phyloP scores from a whole-genome alignment of 1,140 invertebrate species.

The Drosophila jambulina region DNA sequence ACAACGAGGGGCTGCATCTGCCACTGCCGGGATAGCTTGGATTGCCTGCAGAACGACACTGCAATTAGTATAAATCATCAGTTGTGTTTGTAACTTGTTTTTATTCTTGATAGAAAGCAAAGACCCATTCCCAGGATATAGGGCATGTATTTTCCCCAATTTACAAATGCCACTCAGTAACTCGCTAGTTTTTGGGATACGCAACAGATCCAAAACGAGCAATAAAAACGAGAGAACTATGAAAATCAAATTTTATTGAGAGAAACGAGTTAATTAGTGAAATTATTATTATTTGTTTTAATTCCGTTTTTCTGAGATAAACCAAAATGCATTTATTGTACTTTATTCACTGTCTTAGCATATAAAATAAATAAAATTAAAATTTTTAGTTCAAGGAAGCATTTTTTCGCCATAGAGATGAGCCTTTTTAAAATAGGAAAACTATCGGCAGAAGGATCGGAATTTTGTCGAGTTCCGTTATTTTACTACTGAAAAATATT shows the following conservation, averaged over 20 bases:
- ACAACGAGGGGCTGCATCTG: conserved; percentile 92
- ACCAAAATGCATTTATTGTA: no score
- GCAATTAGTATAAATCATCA: conserved; percentile 73
- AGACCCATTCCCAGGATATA: conserved; percentile 49
- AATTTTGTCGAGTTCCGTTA: not conserved
- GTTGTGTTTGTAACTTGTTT: conserved; percentile 75
- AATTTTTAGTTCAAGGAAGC: not conserved
- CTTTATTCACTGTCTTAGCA: not conserved
- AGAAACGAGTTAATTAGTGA: not conserved
- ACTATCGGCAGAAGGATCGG: not conserved
- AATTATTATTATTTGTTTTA: not conserved
- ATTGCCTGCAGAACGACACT: conserved; percentile 10
- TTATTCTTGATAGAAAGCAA: conserved; percentile 62
- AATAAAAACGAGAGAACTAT: conserved; percentile 29
- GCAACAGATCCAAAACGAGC: conserved; percentile 14
- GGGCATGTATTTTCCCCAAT: conserved; percentile 27
- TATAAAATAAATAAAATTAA: not conserved
- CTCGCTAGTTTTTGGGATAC: conserved; percentile 28
- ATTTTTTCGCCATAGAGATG: not conserved
- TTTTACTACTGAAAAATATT: not conserved
- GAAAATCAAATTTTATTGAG: not conserved
- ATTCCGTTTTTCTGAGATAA: not conserved
- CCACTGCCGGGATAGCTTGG: conserved; percentile 89
- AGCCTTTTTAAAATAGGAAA: not conserved
- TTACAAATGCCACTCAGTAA: conserved; percentile 40